phyloP scores from a whole-genome alignment of 2,888 invertebrate genomes.

The Cryptocephalus primarius region DNA sequence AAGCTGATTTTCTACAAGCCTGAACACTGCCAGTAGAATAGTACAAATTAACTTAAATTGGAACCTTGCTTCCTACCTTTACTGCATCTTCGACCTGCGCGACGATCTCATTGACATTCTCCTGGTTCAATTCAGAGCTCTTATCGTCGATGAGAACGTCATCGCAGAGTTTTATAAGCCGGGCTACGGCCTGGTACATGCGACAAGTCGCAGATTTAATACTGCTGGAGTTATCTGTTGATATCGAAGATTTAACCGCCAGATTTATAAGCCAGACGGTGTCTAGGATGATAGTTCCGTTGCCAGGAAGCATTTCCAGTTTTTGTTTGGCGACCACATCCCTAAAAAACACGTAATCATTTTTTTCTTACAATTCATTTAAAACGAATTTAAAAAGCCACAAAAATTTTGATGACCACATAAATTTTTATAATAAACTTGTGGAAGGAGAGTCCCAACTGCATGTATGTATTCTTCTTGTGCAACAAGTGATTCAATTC shows the following conservation, averaged over 20 bases:
- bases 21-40: too few relatives aligned
- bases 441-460: too few relatives aligned
- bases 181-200: conserved; percentile 76
- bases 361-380: background rate
- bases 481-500: too few relatives aligned
- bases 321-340: conserved; percentile 89
- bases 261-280: conserved; percentile 79
- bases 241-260: conserved; percentile 32
- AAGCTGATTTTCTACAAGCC: too few relatives aligned
- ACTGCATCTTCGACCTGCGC: conserved; percentile 63
- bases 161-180: conserved; percentile 81
- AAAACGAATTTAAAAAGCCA: background rate
- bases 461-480: too few relatives aligned
- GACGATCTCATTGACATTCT: conserved; percentile 54
- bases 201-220: conserved; percentile 65
- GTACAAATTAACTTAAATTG: too few relatives aligned
- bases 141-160: conserved; percentile 71
- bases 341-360: conserved; percentile 47
- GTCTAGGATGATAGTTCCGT: conserved; percentile 88
- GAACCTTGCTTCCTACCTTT: too few relatives aligned
- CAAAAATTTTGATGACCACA: too few relatives aligned
- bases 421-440: too few relatives aligned
- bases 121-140: conserved; percentile 51
- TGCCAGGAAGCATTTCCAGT: conserved; percentile 86
- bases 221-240: conserved; percentile 45